Percentiles rank a stretch among this genome's conserved stretches.
Evolutionary conservation across 2,797 vertebrate genomes (phyloP).

Genomic region (Pseudochirops cupreus): DNA sequence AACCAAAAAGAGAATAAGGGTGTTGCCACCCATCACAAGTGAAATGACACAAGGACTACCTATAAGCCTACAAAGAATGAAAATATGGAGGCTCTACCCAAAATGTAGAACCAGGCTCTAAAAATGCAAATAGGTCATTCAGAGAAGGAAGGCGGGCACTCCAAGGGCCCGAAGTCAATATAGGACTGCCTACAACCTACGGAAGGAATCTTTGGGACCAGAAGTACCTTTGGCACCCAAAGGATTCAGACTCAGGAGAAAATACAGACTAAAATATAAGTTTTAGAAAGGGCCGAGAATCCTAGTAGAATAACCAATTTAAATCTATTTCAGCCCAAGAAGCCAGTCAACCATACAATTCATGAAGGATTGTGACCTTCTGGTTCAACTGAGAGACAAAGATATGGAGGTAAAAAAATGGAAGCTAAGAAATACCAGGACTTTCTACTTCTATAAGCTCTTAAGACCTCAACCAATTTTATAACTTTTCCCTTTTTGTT

Average conservation of each 20-base stretch:
- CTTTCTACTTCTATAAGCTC: neutral
- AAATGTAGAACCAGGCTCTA: neutral
- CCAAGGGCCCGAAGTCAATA: neutral
- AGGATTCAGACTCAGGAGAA: neutral
- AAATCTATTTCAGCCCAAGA: neutral
- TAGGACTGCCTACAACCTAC: neutral
- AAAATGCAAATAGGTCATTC: neutral
- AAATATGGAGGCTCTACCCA: neutral
- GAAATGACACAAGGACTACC: neutral
- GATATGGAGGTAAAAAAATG: neutral
- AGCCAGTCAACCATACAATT: neutral
- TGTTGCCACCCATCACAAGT: neutral
- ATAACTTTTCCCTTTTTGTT: neutral
- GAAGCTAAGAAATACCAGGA: neutral
- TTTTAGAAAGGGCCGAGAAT: neutral
- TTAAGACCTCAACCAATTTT: too few relatives aligned
- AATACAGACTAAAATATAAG: neutral
- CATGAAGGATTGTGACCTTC: neutral
- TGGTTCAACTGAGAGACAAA: neutral
- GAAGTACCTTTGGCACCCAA: neutral
- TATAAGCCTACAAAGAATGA: neutral
- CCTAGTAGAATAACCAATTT: neutral
- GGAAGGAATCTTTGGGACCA: neutral
- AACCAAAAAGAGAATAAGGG: neutral
- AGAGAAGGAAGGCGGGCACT: neutral